Conservation (phyloP, 1,140 invertebrate species). For the Drosophila gunungcola region DNA sequence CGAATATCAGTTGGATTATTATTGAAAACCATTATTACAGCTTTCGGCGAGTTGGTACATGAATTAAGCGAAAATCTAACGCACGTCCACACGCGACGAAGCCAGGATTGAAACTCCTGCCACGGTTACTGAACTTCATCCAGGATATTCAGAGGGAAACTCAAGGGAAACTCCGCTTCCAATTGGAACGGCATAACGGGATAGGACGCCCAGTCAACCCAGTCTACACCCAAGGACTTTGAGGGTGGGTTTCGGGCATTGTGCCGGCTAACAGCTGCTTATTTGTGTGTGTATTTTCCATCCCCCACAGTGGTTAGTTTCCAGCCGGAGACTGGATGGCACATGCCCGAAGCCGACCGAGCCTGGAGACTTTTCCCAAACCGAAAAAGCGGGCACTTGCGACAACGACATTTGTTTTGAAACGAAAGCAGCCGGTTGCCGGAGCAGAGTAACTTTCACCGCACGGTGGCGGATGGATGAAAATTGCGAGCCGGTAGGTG, state of each 20-base stretch:
- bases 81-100: constrained; percentile 64
- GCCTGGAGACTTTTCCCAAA: constrained; percentile 18
- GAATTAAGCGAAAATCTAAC: constrained; percentile 12
- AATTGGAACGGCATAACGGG: constrained; percentile 69
- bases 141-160: constrained; percentile 51
- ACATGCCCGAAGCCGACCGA: constrained; percentile 2
- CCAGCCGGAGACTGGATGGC: constrained; percentile 65
- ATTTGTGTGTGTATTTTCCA: constrained; percentile 39
- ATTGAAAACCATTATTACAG: not conserved
- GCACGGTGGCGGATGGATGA: constrained; percentile 5
- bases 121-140: constrained; percentile 69
- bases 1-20: not conserved
- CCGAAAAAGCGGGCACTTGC: not conserved
- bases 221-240: constrained; percentile 43
- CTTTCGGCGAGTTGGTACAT: not conserved
- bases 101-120: constrained; percentile 65
- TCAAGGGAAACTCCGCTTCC: constrained; percentile 49
- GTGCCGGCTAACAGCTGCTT: constrained; percentile 65
- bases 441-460: constrained; percentile 31
- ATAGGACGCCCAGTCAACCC: constrained; percentile 47
- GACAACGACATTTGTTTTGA: constrained; percentile 74
- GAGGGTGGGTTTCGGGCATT: constrained; percentile 50
- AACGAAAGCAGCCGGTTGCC: constrained; percentile 61
- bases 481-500: constrained; percentile 54
- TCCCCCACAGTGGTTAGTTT: constrained; percentile 53